Percentiles rank a stretch among this genome's conserved stretches.
Conservation (phyloP, 2,113 vertebrate genomes). For the Actenoides hombroni region DNA sequence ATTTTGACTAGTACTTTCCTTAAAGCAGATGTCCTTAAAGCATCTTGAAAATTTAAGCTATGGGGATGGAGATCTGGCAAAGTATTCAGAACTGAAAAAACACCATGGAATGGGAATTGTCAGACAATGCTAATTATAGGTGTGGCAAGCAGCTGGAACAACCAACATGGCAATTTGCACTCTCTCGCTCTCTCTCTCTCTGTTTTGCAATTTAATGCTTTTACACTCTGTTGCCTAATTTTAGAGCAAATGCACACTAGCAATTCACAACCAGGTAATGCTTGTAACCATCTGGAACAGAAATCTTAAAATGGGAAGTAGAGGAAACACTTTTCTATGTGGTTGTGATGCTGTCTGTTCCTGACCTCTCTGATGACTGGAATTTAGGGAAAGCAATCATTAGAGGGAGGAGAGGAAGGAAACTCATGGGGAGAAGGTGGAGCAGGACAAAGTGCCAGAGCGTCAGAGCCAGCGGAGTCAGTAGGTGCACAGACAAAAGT, state of each 20-base stretch:
- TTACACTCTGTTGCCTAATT: background rate
- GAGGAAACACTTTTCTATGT: background rate
- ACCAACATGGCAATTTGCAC: background rate
- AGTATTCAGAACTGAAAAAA: background rate
- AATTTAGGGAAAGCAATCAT: slow-evolving; percentile 13
- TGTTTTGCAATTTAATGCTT: slow-evolving; percentile 24
- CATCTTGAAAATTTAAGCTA: slow-evolving; percentile 14
- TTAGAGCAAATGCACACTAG: slow-evolving; percentile 11
- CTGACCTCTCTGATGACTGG: slow-evolving; percentile 21
- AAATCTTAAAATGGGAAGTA: slow-evolving; percentile 20
- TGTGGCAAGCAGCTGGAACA: slow-evolving; percentile 31
- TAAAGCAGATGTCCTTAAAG: background rate
- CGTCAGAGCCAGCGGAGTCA: background rate
- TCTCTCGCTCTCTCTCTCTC: background rate
- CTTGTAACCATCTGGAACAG: background rate
- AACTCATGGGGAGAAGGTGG: background rate
- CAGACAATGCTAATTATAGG: slow-evolving; percentile 49
- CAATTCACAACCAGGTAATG: background rate
- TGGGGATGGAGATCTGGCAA: background rate
- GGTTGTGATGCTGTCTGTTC: background rate
- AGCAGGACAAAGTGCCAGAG: background rate
- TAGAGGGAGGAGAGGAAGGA: slow-evolving; percentile 41
- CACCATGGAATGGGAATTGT: slow-evolving; percentile 9
- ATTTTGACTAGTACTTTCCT: background rate
- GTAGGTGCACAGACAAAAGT: background rate